Conservation (phyloP, 2,888 invertebrate species). For the Cephus sareptanus region DNA sequence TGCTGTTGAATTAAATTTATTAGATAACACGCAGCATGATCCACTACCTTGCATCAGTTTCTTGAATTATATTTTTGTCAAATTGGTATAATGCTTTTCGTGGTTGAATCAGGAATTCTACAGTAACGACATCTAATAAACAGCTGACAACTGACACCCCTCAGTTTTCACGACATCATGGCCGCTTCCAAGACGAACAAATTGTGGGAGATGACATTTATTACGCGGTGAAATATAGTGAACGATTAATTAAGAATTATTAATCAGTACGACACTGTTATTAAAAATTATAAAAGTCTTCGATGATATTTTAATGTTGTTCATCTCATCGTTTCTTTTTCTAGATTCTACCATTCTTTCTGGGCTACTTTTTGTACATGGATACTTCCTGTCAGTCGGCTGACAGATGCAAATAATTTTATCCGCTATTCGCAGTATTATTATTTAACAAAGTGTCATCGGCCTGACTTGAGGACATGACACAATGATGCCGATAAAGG, state of each 20-base stretch:
- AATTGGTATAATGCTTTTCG: background rate
- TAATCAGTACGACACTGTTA: background rate
- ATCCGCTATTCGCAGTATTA: constrained; percentile 9
- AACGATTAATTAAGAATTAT: constrained; percentile 26
- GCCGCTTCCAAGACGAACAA: constrained; percentile 51
- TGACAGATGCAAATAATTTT: constrained; percentile 29
- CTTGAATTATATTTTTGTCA: background rate
- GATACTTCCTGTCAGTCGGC: constrained; percentile 5
- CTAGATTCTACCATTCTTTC: background rate
- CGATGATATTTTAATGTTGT: background rate
- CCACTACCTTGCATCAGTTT: background rate
- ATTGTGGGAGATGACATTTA: constrained; percentile 44
- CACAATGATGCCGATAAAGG: constrained; percentile 85
- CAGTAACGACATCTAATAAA: constrained; percentile 25
- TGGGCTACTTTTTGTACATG: background rate
- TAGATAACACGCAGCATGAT: background rate
- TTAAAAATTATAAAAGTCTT: background rate
- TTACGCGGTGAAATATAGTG: constrained; percentile 34
- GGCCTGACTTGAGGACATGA: constrained; percentile 67
- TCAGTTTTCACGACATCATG: constrained; percentile 41
- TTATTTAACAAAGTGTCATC: constrained; percentile 24
- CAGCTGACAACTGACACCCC: constrained; percentile 48
- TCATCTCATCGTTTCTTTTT: background rate
- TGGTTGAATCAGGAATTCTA: background rate
- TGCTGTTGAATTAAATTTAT: background rate